phyloP scores from a whole-genome alignment of 2,113 vertebrate species.

The Lepus europaeus region DNA sequence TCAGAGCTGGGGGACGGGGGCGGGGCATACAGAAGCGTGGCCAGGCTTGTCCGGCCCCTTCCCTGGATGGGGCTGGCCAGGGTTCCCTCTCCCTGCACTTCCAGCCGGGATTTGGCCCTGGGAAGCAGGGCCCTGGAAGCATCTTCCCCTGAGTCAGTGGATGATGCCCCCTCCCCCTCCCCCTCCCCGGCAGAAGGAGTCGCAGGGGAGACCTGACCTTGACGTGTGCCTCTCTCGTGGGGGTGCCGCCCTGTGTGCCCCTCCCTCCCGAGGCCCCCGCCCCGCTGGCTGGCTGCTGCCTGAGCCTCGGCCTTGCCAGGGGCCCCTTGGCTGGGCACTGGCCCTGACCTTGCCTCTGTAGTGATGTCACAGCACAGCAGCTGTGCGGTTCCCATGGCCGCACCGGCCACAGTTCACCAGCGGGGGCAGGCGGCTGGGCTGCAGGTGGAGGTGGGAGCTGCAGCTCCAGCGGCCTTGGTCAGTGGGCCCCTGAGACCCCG shows the following conservation, averaged over 20 bases:
- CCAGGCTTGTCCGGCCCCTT: background rate
- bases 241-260: background rate
- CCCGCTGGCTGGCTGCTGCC: no score
- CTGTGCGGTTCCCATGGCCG: slow-evolving; percentile 55
- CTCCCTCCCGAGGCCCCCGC: accelerated
- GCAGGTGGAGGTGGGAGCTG: slow-evolving; percentile 34
- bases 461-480: slow-evolving; percentile 53
- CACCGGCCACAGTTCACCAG: background rate
- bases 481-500: background rate
- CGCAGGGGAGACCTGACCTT: background rate
- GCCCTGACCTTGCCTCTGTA: slow-evolving; percentile 49
- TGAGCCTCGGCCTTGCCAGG: no score
- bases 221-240: accelerated
- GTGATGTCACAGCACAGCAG: slow-evolving; percentile 73
- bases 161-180: accelerated
- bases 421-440: background rate
- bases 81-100: accelerated
- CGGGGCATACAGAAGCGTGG: no score
- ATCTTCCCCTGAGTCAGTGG: accelerated
- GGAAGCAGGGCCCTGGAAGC: background rate
- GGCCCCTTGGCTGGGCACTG: background rate
- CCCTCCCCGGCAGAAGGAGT: background rate
- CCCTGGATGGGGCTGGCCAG: no score
- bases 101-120: accelerated
- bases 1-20: no score